These are phyloP conservation scores for Alentia gelatinosa DNA, from an alignment of 2,888 invertebrate genomes.

Conservation along the genomic window DNA sequence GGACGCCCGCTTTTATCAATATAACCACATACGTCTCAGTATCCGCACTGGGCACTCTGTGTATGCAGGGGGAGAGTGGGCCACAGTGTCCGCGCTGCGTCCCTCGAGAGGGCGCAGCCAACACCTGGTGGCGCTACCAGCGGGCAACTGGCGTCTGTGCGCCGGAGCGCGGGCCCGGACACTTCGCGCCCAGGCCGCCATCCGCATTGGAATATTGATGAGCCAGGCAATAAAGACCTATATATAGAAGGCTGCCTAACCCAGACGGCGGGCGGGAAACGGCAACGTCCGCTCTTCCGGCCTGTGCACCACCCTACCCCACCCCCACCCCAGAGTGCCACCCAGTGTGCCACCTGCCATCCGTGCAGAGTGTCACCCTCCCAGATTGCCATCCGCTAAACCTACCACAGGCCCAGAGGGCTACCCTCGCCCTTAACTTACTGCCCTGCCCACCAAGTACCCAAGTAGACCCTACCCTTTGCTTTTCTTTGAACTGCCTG, in stretches of 20 bases:
- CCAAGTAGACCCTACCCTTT: too few species aligned
- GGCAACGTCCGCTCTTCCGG: too few species aligned
- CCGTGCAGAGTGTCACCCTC: too few species aligned
- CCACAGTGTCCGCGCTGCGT: neutral
- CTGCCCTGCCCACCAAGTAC: too few species aligned
- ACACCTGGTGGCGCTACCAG: neutral
- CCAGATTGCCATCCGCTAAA: too few species aligned
- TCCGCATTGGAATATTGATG: conserved; percentile 22
- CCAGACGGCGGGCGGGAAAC: neutral
- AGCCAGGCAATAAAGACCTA: neutral
- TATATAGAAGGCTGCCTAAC: neutral
- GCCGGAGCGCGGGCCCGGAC: neutral
- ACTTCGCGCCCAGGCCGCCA: neutral
- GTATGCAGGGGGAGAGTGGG: neutral
- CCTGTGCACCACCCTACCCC: too few species aligned
- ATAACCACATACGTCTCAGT: too few species aligned
- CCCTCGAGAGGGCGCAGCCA: neutral
- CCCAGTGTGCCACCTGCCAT: too few species aligned
- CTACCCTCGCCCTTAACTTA: too few species aligned
- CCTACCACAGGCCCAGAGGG: too few species aligned
- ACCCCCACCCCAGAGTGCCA: neutral
- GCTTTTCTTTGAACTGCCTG: too few species aligned
- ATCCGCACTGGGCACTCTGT: too few species aligned
- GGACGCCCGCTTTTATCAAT: neutral
- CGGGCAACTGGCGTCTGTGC: neutral